Base-by-base conservation (phyloP, 2,888 invertebrate species). In the Metellina segmentata region DNA sequence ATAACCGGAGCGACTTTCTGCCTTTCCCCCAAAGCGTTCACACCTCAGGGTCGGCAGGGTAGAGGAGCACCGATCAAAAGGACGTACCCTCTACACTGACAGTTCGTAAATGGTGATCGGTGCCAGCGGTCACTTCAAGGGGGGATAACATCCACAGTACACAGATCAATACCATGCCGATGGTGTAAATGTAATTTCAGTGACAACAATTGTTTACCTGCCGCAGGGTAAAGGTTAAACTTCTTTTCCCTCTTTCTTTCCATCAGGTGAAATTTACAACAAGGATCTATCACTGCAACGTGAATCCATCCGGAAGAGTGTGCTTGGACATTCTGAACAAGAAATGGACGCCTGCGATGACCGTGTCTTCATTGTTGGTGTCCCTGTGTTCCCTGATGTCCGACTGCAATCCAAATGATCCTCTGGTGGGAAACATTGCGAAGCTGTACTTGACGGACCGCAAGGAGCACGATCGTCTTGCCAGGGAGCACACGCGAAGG, bases 231-330 rank as follows among this genome's bases (percentile, higher is more conserved):
- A 16, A 75, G 20, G 34, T 75, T 2, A 11, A 75, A 19, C 11
- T 34, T 48, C 13, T 75, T 75, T 75, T 75, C 7, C 9, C 11
- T 19, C 0, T 90, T 19, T n/a, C n/a, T 20, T 69, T 79, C 34
- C 1, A 34, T 0, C 34, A 88, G 88, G 81, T 88, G 16, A 94
- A 94, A 16, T 95, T 96, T 94, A 93, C 94, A 19, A 96, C 95
- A 0, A 92, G 95, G 61, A 95, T 96, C 82, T 95, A 95, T 93
- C 95, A 96, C 93, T 95, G 95, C 94, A 95, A 95, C 94, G 95
- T 95, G 90, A 95, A 95, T 94, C 94, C 94, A 82, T 94, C 95
- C 90, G 95, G 95, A 34, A 94, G 94, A 53, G 95, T 95, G 75
- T 95, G 95, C 93, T 93, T 95, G 93, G 95, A 95, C 91, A 94